Conservation (phyloP, 2,113 vertebrate species). For the Otolemur garnettii region DNA sequence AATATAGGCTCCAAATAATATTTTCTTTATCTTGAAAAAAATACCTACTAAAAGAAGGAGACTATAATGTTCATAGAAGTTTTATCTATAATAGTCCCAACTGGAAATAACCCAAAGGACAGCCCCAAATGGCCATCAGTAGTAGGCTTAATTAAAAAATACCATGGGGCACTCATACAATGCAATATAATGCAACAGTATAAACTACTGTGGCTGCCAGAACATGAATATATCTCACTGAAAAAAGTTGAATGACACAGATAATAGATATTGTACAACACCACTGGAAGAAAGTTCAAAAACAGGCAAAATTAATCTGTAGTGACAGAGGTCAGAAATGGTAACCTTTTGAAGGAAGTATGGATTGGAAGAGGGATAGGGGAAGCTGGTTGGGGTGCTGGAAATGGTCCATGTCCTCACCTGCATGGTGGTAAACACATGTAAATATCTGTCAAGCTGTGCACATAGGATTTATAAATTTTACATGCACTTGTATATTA, state of each 20-base stretch:
- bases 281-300: neutral
- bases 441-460: neutral
- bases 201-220: neutral
- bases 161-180: neutral
- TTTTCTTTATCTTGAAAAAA: neutral
- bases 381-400: neutral
- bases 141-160: neutral
- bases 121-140: neutral
- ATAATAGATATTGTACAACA: neutral
- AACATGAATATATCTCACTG: neutral
- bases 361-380: neutral
- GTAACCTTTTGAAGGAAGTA: neutral
- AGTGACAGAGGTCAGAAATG: neutral
- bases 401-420: neutral
- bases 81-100: conserved; percentile 16
- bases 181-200: neutral
- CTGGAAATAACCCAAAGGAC: neutral
- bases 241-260: neutral
- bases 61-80: neutral
- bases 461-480: neutral
- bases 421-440: neutral
- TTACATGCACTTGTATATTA: neutral
- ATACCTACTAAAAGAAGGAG: neutral
- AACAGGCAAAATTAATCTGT: neutral
- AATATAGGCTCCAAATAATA: neutral